Conservation (phyloP, 2,888 invertebrate species). For the Aphidius colemani region DNA sequence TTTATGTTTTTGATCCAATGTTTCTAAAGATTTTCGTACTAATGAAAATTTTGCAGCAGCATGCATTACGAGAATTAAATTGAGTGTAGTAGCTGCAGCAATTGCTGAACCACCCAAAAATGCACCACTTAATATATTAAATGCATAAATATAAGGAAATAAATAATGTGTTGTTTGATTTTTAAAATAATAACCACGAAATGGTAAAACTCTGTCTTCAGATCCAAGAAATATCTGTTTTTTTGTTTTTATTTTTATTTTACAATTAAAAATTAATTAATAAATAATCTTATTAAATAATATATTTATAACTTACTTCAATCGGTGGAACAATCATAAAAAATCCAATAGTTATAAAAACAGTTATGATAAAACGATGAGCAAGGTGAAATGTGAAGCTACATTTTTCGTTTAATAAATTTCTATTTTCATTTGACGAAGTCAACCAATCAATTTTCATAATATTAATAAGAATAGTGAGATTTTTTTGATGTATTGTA, state of each 20-base stretch:
- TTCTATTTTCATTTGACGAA: conserved; percentile 35
- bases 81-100: conserved; percentile 45
- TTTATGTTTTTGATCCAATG: conserved; percentile 32
- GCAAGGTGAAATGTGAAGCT: conserved; percentile 40
- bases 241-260: conserved; percentile 29
- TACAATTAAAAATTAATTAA: not conserved
- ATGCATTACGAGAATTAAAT: conserved; percentile 46
- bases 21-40: conserved; percentile 40
- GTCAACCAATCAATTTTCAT: conserved; percentile 48
- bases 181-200: conserved; percentile 44
- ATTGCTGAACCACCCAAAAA: conserved; percentile 40
- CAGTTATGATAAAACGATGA: conserved; percentile 47
- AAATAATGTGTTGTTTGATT: conserved; percentile 41
- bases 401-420: conserved; percentile 41
- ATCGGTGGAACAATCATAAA: conserved; percentile 41
- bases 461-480: conserved; percentile 42
- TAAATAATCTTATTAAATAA: too few relatives aligned
- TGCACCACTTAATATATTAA: conserved; percentile 37
- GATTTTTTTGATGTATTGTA: conserved; percentile 38
- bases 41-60: conserved; percentile 48
- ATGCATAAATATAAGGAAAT: conserved; percentile 40
- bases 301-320: conserved; percentile 37
- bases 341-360: conserved; percentile 29
- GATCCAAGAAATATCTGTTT: conserved; percentile 34
- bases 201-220: conserved; percentile 40